A percentile compares a stretch with the other conserved stretches of the same genome.
phyloP scores from a whole-genome alignment of 2,888 invertebrate genomes.

The Physocephala rufipes region DNA sequence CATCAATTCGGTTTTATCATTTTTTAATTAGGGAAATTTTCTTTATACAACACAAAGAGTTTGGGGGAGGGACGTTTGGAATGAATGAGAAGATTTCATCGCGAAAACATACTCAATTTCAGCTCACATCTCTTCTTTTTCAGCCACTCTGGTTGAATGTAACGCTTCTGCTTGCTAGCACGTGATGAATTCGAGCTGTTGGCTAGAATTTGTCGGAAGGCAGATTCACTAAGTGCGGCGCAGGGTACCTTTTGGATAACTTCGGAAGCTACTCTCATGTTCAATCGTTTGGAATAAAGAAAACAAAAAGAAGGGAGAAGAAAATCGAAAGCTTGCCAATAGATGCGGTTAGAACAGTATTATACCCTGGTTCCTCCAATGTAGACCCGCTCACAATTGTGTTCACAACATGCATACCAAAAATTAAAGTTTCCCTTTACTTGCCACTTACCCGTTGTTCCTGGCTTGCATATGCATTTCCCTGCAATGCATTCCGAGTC shows the following conservation, averaged over 20 bases:
- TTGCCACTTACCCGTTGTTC: slow-evolving; percentile 60
- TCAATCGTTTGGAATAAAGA: background rate
- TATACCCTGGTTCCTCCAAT: slow-evolving; percentile 12
- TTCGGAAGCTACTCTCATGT: slow-evolving; percentile 18
- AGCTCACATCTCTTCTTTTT: slow-evolving; percentile 64
- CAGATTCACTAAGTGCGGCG: slow-evolving; percentile 20
- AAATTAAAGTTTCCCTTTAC: background rate
- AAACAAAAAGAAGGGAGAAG: slow-evolving; percentile 8
- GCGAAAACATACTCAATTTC: slow-evolving; percentile 56
- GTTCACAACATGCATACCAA: slow-evolving; percentile 1
- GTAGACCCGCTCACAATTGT: slow-evolving; percentile 2
- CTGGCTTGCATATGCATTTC: slow-evolving; percentile 65
- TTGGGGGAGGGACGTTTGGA: background rate
- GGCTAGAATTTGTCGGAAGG: slow-evolving; percentile 22
- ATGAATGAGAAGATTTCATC: slow-evolving; percentile 24
- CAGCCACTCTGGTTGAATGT: slow-evolving; percentile 63
- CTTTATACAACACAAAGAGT: too few species aligned
- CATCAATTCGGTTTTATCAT: too few species aligned
- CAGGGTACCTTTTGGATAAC: slow-evolving; percentile 22
- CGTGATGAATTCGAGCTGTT: slow-evolving; percentile 7
- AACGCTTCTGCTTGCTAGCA: slow-evolving; percentile 59
- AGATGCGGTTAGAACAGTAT: slow-evolving; percentile 1
- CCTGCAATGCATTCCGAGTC: slow-evolving; percentile 74
- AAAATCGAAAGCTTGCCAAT: slow-evolving; percentile 4
- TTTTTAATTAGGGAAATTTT: too few species aligned